phyloP scores from a whole-genome alignment of 2,113 vertebrate species.

The human region DNA sequence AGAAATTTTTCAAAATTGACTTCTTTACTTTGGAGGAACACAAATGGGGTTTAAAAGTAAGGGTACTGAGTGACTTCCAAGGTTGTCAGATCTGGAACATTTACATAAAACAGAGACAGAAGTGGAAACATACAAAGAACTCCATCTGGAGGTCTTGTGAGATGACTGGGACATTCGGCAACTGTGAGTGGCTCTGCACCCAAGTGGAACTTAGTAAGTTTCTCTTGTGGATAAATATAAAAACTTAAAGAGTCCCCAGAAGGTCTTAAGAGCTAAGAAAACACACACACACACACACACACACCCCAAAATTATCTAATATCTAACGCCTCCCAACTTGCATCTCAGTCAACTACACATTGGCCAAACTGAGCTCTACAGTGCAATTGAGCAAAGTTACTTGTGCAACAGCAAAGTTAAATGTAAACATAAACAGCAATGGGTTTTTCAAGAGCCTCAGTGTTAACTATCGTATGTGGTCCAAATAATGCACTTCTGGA shows the following conservation, averaged over 20 bases:
- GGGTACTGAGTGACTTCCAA: background rate
- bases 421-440: constrained; percentile 70
- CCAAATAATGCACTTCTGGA: constrained; percentile 93
- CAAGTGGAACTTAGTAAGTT: background rate
- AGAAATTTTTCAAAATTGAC: constrained; percentile 1
- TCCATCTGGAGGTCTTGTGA: background rate
- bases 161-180: background rate
- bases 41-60: background rate
- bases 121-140: background rate
- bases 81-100: background rate
- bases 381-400: constrained; percentile 41
- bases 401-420: constrained; percentile 69
- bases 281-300: background rate
- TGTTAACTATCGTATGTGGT: constrained; percentile 89
- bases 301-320: background rate
- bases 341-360: background rate
- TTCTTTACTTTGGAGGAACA: constrained; percentile 13
- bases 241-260: background rate
- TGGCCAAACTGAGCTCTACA: background rate
- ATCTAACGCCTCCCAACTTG: background rate
- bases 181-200: background rate
- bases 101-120: background rate
- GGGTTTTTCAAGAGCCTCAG: background rate
- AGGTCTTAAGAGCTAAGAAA: background rate
- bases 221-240: background rate